Evolutionary conservation across 1,140 invertebrate species (phyloP).

Genomic region (Bombus haemorrhoidalis): DNA sequence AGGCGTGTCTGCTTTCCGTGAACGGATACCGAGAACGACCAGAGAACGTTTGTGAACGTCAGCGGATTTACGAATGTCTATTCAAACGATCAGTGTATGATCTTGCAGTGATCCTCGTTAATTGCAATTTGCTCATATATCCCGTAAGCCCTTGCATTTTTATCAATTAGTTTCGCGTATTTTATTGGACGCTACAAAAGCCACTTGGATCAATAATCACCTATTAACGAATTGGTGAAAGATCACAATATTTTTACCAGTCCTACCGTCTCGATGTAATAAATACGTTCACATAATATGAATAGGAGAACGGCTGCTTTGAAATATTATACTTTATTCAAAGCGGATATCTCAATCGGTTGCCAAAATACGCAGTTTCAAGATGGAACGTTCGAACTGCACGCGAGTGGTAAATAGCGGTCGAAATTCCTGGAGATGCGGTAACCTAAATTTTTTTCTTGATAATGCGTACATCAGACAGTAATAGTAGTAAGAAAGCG

Average conservation of each 20-base stretch:
- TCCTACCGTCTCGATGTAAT: too few species aligned
- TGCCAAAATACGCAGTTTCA: neutral
- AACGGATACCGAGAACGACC: neutral
- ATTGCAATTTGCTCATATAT: neutral
- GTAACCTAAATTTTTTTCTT: neutral
- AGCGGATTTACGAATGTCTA: neutral
- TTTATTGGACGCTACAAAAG: too few species aligned
- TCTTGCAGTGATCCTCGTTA: neutral
- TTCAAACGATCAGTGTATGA: neutral
- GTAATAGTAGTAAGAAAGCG: too few species aligned
- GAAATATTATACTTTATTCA: neutral
- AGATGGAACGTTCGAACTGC: neutral
- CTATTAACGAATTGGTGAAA: neutral
- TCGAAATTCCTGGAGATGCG: neutral
- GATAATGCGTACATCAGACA: neutral
- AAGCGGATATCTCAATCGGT: neutral
- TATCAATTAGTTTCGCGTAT: too few species aligned
- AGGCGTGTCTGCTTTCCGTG: neutral
- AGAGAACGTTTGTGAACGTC: neutral
- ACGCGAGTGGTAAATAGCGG: neutral
- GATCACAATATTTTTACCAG: too few species aligned
- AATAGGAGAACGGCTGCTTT: too few species aligned
- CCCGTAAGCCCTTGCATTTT: neutral
- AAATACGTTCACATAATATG: too few species aligned
- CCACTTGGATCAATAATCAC: too few species aligned